These are phyloP conservation scores for Drosophila peninsularis DNA, from an alignment of 2,888 invertebrate species.

Conservation along the genomic window DNA sequence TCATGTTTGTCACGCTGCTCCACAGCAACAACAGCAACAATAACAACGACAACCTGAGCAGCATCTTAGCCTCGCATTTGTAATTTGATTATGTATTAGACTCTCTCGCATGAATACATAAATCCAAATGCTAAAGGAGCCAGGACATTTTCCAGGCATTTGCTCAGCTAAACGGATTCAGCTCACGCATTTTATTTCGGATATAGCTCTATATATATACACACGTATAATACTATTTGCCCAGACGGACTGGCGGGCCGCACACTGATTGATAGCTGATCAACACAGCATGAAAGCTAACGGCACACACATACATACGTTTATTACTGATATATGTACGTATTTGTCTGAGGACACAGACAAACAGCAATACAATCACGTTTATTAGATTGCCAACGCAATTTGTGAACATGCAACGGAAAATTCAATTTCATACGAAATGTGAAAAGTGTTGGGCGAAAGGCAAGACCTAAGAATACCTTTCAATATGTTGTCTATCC, in stretches of 20 bases:
- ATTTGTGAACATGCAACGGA: neutral
- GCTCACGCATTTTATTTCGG: conserved; percentile 6
- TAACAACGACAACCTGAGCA: conserved; percentile 6
- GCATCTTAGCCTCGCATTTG: conserved; percentile 28
- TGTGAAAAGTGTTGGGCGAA: neutral
- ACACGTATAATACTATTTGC: neutral
- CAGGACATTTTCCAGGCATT: conserved; percentile 8
- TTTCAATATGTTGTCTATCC: neutral
- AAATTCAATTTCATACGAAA: neutral
- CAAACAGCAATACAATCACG: conserved; percentile 11
- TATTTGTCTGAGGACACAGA: conserved; percentile 1
- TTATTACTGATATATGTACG: conserved; percentile 3
- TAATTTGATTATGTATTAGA: conserved; percentile 39
- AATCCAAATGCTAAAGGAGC: conserved; percentile 12
- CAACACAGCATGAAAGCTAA: conserved; percentile 1
- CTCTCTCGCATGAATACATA: conserved; percentile 16
- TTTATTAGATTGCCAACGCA: conserved; percentile 8
- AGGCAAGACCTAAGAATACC: neutral
- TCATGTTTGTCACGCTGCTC: conserved; percentile 47
- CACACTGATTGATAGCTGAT: conserved; percentile 12
- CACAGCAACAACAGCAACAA: conserved; percentile 4
- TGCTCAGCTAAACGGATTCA: conserved; percentile 1
- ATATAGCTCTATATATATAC: neutral
- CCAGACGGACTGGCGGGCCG: conserved; percentile 4
- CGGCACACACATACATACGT: neutral